Evolutionary conservation across 1,140 invertebrate genomes (phyloP).

Genomic region (Achroia grisella): DNA sequence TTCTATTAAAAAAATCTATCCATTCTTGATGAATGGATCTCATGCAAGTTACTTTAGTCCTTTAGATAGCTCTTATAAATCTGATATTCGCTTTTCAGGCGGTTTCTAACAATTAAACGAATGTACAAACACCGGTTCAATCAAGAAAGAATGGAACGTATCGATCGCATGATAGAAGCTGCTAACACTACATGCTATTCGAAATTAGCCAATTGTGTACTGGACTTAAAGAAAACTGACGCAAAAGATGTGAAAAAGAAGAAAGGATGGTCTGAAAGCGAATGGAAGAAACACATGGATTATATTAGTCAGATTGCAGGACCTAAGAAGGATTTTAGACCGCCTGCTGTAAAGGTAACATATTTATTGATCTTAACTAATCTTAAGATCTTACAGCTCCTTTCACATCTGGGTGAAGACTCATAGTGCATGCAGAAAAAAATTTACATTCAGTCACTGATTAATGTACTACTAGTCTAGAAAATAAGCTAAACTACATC

Average conservation of each 20-base stretch:
- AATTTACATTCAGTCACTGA: too few relatives aligned
- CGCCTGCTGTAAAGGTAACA: conserved; percentile 33
- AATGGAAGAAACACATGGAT: conserved; percentile 67
- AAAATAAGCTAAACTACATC: too few relatives aligned
- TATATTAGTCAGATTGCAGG: conserved; percentile 48
- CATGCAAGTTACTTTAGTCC: too few relatives aligned
- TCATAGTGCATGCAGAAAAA: too few relatives aligned
- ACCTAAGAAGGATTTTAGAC: conserved; percentile 35
- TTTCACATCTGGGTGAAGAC: too few relatives aligned
- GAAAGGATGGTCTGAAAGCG: conserved; percentile 47
- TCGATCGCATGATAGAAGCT: conserved; percentile 55
- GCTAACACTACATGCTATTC: conserved; percentile 49
- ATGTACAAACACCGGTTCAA: conserved; percentile 46
- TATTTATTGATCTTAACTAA: too few relatives aligned
- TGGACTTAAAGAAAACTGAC: conserved; percentile 53
- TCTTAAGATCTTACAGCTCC: too few relatives aligned
- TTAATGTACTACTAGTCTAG: too few relatives aligned
- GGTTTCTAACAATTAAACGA: conserved; percentile 40
- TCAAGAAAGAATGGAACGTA: conserved; percentile 38
- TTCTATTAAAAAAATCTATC: too few relatives aligned
- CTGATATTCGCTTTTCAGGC: conserved; percentile 32
- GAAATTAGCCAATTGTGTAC: conserved; percentile 51
- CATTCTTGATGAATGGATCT: too few relatives aligned
- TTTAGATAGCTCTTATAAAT: too few relatives aligned
- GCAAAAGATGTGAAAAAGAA: conserved; percentile 53